These are phyloP conservation scores for Leptopilina clavipes DNA, from an alignment of 1,140 invertebrate genomes.

Conservation along the genomic window DNA sequence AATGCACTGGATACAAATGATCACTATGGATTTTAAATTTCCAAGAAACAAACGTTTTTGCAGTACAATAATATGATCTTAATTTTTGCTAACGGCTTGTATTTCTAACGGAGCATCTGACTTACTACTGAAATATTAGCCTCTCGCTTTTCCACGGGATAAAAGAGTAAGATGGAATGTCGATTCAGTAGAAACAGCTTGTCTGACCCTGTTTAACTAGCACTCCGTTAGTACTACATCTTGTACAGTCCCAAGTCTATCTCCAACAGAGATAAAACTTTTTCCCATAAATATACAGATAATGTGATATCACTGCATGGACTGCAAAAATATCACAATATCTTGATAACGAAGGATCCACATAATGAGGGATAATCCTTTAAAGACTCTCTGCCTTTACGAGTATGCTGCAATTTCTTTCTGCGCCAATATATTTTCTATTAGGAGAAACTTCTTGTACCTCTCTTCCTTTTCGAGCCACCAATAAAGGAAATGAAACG, in stretches of 20 bases:
- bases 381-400: no score
- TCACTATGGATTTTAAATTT: background rate
- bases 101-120: constrained; percentile 13
- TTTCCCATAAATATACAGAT: constrained; percentile 1
- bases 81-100: constrained; percentile 8
- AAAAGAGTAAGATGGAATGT: constrained; percentile 16
- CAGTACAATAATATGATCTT: constrained; percentile 8
- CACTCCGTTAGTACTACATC: constrained; percentile 1
- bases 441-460: no score
- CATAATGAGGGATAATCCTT: no score
- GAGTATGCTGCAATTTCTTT: no score
- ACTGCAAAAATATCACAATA: background rate
- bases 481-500: no score
- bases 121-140: constrained; percentile 16
- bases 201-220: constrained; percentile 15
- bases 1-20: no score
- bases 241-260: constrained; percentile 1
- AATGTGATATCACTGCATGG: background rate
- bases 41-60: background rate
- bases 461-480: no score
- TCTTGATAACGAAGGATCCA: no score
- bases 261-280: background rate
- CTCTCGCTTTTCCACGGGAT: constrained; percentile 14
- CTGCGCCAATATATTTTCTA: no score
- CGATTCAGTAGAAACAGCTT: constrained; percentile 19